Percentiles rank a stretch among this genome's conserved stretches.
Evolutionary conservation across 2,113 vertebrate genomes (phyloP).

Genomic region (Plotosus lineatus): DNA sequence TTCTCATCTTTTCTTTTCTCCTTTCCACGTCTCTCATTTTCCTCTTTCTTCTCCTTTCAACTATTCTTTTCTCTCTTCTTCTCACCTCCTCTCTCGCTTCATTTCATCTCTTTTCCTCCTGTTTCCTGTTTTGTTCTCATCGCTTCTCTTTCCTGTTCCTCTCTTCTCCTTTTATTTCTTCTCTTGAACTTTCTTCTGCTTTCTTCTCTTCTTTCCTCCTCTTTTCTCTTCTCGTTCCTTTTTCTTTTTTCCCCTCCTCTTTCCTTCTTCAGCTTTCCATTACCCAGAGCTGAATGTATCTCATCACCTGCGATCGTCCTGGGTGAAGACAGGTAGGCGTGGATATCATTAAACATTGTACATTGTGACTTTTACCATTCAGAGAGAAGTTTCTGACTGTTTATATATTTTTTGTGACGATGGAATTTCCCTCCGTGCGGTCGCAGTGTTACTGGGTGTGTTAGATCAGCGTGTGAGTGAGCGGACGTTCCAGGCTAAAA

Average conservation of each 20-base stretch:
- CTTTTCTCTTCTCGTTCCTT: background rate
- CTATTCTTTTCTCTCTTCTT: background rate
- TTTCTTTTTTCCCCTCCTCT: background rate
- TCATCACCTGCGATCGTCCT: slow-evolving; percentile 87
- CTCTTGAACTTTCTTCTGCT: background rate
- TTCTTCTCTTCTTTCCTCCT: too few species aligned
- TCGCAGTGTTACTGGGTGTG: slow-evolving; percentile 81
- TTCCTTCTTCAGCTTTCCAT: slow-evolving; percentile 78
- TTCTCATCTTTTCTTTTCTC: slow-evolving; percentile 67
- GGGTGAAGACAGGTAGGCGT: slow-evolving; percentile 91
- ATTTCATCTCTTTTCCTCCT: background rate
- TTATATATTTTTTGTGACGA: slow-evolving; percentile 9
- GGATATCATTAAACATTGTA: background rate
- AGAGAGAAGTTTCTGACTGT: too few species aligned
- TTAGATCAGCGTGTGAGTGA: slow-evolving; percentile 81
- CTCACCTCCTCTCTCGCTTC: background rate
- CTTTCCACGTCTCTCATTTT: slow-evolving; percentile 67
- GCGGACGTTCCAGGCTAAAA: slow-evolving; percentile 87
- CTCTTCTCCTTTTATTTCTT: background rate
- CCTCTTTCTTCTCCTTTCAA: background rate
- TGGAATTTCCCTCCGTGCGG: background rate
- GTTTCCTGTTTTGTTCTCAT: too few species aligned
- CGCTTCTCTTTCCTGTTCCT: background rate
- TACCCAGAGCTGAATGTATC: slow-evolving; percentile 92
- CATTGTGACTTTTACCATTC: background rate